Conservation (phyloP, 2,113 vertebrate species). For the Panthera tigris region DNA sequence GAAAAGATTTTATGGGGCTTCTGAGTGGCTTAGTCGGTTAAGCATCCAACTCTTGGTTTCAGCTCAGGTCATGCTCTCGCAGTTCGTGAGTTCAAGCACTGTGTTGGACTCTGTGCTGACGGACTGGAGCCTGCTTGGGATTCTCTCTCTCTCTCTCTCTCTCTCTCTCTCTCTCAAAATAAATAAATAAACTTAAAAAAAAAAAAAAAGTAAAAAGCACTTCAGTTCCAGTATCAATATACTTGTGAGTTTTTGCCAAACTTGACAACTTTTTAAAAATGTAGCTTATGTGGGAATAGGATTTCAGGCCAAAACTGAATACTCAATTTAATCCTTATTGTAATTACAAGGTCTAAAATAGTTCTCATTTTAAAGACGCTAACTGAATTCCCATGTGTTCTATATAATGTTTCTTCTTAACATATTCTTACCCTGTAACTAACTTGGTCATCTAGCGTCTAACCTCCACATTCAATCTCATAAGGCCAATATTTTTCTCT, state of each 20-base stretch:
- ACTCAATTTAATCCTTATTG: conserved; percentile 9
- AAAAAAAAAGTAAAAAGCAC: neutral
- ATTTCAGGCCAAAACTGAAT: conserved; percentile 24
- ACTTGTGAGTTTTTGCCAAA: neutral
- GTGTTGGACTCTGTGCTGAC: too few species aligned
- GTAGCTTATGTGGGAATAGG: neutral
- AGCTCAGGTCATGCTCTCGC: too few species aligned
- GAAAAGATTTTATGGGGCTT: neutral
- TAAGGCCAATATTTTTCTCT: conserved; percentile 33
- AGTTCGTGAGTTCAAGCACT: too few species aligned
- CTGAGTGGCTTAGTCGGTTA: too few species aligned
- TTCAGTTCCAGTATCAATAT: neutral
- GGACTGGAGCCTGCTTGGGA: too few species aligned
- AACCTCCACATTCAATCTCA: neutral
- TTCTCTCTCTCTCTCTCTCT: too few species aligned
- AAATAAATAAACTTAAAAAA: too few species aligned
- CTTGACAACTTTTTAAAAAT: neutral
- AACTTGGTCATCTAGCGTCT: conserved; percentile 21
- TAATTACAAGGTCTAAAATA: conserved; percentile 40
- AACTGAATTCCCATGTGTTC: neutral
- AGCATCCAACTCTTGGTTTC: too few species aligned
- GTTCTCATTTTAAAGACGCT: conserved; percentile 49
- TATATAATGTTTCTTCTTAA: conserved; percentile 4
- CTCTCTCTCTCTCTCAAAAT: too few species aligned
- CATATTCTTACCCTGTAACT: neutral